Percentiles rank a stretch among this genome's conserved stretches.
These are phyloP conservation scores for Leontopithecus rosalia DNA, from an alignment of 2,797 vertebrate species.

Conservation along the genomic window DNA sequence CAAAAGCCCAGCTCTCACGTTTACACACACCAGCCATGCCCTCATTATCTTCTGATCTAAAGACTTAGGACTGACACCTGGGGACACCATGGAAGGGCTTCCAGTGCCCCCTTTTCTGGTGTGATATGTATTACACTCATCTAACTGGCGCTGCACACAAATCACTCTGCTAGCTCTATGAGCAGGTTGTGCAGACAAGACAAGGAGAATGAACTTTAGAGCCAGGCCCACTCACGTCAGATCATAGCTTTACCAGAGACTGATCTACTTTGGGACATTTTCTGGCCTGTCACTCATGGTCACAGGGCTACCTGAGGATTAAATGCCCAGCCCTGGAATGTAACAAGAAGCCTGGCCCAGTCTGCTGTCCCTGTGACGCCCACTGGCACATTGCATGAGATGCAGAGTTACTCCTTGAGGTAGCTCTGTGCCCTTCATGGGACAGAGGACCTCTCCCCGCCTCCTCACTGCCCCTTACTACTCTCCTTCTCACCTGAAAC, in stretches of 20 bases:
- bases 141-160: not conserved
- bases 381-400: not conserved
- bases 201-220: not conserved
- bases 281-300: not conserved
- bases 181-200: not conserved
- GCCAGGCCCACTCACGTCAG: not conserved
- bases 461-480: not conserved
- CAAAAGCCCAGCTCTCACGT: not conserved
- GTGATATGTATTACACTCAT: not conserved
- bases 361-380: no score
- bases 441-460: not conserved
- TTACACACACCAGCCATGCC: not conserved
- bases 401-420: not conserved
- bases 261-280: not conserved
- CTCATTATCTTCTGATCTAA: not conserved
- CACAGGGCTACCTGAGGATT: not conserved
- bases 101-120: not conserved
- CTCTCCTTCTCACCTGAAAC: not conserved
- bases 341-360: not conserved
- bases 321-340: not conserved
- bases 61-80: not conserved
- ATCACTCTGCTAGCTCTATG: not conserved
- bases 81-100: not conserved
- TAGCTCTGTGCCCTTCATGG: not conserved
- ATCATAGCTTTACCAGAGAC: not conserved